phyloP scores from a whole-genome alignment of 92 coral and sea anemone species.

The Bergia puertoricense region DNA sequence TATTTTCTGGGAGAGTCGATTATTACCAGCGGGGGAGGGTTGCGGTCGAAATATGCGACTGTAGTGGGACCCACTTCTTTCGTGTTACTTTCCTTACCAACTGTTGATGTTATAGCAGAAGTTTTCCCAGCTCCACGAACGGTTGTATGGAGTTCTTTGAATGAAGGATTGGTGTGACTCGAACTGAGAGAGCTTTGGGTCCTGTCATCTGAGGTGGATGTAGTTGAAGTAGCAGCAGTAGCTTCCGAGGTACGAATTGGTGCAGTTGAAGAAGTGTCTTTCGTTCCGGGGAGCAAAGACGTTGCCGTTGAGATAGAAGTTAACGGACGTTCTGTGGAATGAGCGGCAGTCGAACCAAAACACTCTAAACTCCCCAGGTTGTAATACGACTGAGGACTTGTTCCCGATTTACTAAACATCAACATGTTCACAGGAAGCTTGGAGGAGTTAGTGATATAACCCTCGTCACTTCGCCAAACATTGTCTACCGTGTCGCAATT shows the following conservation, averaged over 20 bases:
- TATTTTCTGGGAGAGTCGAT: slow-evolving; percentile 73
- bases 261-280: not conserved
- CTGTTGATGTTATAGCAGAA: slow-evolving; percentile 1
- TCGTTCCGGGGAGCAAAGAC: slow-evolving; percentile 16
- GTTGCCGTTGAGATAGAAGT: slow-evolving; percentile 29
- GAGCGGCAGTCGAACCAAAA: slow-evolving; percentile 61
- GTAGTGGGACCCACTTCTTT: slow-evolving; percentile 33
- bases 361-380: slow-evolving; percentile 78
- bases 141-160: not conserved
- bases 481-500: slow-evolving; percentile 73
- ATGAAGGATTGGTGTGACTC: not conserved
- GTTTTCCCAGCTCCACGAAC: slow-evolving; percentile 1
- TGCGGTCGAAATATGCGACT: slow-evolving; percentile 44
- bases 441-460: slow-evolving; percentile 56
- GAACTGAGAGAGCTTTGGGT: not conserved
- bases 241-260: not conserved
- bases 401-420: slow-evolving; percentile 76
- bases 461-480: slow-evolving; percentile 73
- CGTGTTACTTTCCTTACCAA: not conserved
- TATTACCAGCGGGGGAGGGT: slow-evolving; percentile 66
- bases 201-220: not conserved
- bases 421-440: slow-evolving; percentile 74
- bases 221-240: not conserved
- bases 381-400: slow-evolving; percentile 53
- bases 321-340: slow-evolving; percentile 35